Percentiles rank a stretch among this genome's conserved stretches.
Conservation (phyloP, 2,888 invertebrate species). For the Athrips mouffetella region DNA sequence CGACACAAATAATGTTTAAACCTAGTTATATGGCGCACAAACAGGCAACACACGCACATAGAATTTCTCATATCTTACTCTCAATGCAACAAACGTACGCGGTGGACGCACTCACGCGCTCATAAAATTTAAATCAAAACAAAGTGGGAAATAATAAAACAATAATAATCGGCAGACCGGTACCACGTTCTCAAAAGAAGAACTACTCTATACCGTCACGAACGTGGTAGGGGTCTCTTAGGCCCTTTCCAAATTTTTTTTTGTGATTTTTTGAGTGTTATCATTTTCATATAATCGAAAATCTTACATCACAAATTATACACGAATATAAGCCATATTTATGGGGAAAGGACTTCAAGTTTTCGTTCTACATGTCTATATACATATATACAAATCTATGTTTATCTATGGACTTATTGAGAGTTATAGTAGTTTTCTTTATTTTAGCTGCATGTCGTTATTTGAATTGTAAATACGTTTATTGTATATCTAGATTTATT, state of each 20-base stretch:
- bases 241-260: constrained; percentile 56
- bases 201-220: constrained; percentile 32
- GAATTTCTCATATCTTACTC: constrained; percentile 53
- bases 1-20: constrained; percentile 40
- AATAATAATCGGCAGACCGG: constrained; percentile 37
- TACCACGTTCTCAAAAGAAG: constrained; percentile 40
- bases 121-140: constrained; percentile 69
- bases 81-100: constrained; percentile 49
- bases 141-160: constrained; percentile 47
- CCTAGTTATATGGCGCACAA: constrained; percentile 61
- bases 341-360: constrained; percentile 47
- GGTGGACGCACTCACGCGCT: constrained; percentile 49
- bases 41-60: constrained; percentile 72
- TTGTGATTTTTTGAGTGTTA: constrained; percentile 49
- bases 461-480: constrained; percentile 33
- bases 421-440: constrained; percentile 34
- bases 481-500: constrained; percentile 25
- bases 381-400: constrained; percentile 65
- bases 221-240: constrained; percentile 49
- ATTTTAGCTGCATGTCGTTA: constrained; percentile 25
- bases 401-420: constrained; percentile 47
- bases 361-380: constrained; percentile 47
- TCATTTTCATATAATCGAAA: constrained; percentile 39
- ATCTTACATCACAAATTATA: constrained; percentile 60
- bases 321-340: constrained; percentile 49